A percentile compares a stretch with the other conserved stretches of the same genome.
phyloP scores from a whole-genome alignment of 2,888 invertebrate genomes.

The Agrotis segetum region DNA sequence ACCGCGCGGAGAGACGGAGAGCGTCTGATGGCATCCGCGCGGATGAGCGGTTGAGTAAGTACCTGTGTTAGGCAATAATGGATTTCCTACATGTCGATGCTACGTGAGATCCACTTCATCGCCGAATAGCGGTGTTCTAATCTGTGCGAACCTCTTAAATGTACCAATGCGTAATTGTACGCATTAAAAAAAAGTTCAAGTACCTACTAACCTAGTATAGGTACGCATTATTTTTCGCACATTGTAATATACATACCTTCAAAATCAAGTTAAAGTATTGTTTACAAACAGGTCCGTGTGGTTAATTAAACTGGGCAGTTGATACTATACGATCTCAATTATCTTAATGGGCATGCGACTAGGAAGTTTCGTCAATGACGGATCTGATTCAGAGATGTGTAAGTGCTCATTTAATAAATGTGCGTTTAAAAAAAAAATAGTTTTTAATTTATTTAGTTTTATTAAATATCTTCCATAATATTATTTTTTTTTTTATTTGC shows the following conservation, averaged over 20 bases:
- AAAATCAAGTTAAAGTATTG: slow-evolving; percentile 8
- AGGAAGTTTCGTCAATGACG: slow-evolving; percentile 26
- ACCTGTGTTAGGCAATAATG: too few species aligned
- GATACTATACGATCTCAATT: slow-evolving; percentile 26
- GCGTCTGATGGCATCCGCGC: too few species aligned
- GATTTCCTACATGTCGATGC: too few species aligned
- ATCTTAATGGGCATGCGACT: slow-evolving; percentile 28
- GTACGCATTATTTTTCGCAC: not conserved
- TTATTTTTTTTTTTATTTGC: too few species aligned
- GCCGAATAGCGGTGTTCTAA: too few species aligned
- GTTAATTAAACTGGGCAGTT: slow-evolving; percentile 14
- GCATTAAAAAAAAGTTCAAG: not conserved
- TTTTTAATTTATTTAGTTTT: not conserved
- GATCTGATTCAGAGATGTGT: slow-evolving; percentile 6
- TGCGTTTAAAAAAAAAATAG: not conserved
- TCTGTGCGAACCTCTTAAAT: too few species aligned
- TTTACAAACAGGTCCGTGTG: slow-evolving; percentile 21
- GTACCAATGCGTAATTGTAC: too few species aligned
- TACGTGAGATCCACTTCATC: too few species aligned
- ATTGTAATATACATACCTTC: not conserved
- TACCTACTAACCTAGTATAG: slow-evolving; percentile 21
- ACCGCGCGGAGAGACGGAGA: too few species aligned
- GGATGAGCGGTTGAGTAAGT: too few species aligned
- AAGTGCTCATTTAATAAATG: slow-evolving; percentile 4
- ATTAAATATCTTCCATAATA: too few species aligned